A percentile compares a stretch with the other conserved stretches of the same genome.
Evolutionary conservation across 2,797 vertebrate genomes (phyloP).

Genomic region (Carduelis carduelis): DNA sequence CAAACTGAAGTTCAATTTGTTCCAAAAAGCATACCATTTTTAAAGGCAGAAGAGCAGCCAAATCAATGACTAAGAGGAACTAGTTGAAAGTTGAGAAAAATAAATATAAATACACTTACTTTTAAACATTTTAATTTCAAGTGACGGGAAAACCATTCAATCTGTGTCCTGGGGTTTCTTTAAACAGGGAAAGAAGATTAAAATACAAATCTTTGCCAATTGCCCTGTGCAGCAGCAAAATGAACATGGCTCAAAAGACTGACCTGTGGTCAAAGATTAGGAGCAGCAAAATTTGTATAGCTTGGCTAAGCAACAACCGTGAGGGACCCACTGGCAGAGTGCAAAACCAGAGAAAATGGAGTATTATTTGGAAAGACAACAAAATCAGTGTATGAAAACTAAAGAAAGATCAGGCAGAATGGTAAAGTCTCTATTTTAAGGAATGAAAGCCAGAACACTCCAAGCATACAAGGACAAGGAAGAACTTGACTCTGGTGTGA

Average conservation of each 20-base stretch:
- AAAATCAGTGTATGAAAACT: background rate
- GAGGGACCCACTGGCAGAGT: background rate
- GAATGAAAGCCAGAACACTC: background rate
- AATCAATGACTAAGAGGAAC: background rate
- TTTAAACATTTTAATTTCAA: background rate
- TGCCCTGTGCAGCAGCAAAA: constrained; percentile 27
- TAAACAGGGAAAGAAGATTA: constrained; percentile 48
- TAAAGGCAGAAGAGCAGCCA: background rate
- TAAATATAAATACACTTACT: background rate
- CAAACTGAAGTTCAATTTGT: background rate
- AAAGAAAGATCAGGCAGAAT: background rate
- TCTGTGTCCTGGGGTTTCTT: constrained; percentile 14
- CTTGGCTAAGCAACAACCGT: constrained; percentile 4
- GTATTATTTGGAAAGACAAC: constrained; percentile 9
- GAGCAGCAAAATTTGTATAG: constrained; percentile 24
- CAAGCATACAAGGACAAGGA: background rate
- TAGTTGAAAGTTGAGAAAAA: background rate
- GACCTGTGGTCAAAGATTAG: constrained; percentile 46
- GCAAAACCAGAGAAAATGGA: background rate
- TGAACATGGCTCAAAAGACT: background rate
- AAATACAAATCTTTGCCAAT: constrained; percentile 11
- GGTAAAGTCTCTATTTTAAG: background rate
- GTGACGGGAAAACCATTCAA: background rate
- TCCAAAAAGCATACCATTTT: background rate
- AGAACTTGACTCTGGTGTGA: background rate